Percentiles rank a stretch among this genome's conserved stretches.
Conservation (phyloP, 2,888 invertebrate genomes). For the Polymixis flavicincta region DNA sequence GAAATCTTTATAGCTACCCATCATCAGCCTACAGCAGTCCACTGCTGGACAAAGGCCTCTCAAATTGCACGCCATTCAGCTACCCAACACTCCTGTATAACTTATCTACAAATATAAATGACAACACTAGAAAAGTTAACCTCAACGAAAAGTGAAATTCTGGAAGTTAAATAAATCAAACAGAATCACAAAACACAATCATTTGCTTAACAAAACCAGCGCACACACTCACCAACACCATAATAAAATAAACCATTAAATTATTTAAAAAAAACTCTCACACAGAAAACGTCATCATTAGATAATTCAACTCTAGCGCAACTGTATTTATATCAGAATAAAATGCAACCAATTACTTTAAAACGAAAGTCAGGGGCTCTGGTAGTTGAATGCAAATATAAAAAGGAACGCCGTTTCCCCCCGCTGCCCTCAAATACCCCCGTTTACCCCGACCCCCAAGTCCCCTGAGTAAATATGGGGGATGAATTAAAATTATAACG, state of each 20-base stretch:
- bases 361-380: conserved; percentile 77
- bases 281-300: conserved; percentile 21
- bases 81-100: background rate
- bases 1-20: background rate
- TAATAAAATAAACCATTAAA: conserved; percentile 23
- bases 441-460: conserved; percentile 54
- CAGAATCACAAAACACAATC: background rate
- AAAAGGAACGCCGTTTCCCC: conserved; percentile 52
- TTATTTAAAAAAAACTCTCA: background rate
- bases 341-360: conserved; percentile 87
- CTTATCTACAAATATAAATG: background rate
- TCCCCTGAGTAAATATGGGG: conserved; percentile 71
- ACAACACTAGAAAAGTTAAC: background rate
- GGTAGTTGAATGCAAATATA: conserved; percentile 82
- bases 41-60: too few relatives aligned
- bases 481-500: conserved; percentile 83
- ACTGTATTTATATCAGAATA: conserved; percentile 67
- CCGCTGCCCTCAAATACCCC: conserved; percentile 35
- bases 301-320: conserved; percentile 44
- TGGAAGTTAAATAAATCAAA: background rate
- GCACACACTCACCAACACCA: background rate
- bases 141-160: background rate
- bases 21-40: too few relatives aligned
- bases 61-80: too few relatives aligned
- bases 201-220: background rate